A percentile compares a stretch with the other conserved stretches of the same genome.
Evolutionary conservation across 2,888 invertebrate genomes (phyloP).

Genomic region (Tenthredo mesomela): DNA sequence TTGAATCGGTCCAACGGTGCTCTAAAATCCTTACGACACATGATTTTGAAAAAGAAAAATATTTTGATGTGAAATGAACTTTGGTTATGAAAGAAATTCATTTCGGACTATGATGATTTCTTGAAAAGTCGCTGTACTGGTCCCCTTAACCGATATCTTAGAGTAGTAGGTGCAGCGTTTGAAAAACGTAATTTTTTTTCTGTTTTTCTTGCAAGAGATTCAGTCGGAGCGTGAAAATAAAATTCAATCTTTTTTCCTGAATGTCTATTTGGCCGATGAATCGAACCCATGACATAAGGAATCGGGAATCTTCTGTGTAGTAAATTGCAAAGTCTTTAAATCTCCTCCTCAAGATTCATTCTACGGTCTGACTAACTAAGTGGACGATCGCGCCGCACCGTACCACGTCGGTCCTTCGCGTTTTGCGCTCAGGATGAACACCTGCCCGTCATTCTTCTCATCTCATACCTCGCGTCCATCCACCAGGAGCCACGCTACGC

Average conservation of each 20-base stretch:
- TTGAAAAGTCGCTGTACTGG: too few species aligned
- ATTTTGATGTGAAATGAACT: too few species aligned
- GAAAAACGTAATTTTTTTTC: too few species aligned
- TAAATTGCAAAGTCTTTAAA: neutral
- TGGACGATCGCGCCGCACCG: neutral
- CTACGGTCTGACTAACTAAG: slow-evolving; percentile 14
- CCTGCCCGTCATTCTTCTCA: slow-evolving; percentile 24
- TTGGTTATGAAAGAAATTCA: too few species aligned
- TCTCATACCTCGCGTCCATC: neutral
- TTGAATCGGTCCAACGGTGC: too few species aligned
- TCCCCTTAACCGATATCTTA: too few species aligned
- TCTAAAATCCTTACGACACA: too few species aligned
- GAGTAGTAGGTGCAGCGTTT: too few species aligned
- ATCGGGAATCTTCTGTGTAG: neutral
- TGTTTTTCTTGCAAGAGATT: too few species aligned
- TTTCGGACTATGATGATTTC: too few species aligned
- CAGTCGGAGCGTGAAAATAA: too few species aligned
- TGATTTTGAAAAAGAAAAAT: too few species aligned
- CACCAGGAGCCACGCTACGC: neutral
- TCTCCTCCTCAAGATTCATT: neutral
- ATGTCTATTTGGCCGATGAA: neutral
- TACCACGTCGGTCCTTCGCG: neutral
- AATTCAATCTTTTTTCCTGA: neutral
- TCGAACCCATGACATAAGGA: neutral
- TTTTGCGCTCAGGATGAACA: neutral